phyloP scores from a whole-genome alignment of 1,140 invertebrate species.

The Bathynomus jamesi region DNA sequence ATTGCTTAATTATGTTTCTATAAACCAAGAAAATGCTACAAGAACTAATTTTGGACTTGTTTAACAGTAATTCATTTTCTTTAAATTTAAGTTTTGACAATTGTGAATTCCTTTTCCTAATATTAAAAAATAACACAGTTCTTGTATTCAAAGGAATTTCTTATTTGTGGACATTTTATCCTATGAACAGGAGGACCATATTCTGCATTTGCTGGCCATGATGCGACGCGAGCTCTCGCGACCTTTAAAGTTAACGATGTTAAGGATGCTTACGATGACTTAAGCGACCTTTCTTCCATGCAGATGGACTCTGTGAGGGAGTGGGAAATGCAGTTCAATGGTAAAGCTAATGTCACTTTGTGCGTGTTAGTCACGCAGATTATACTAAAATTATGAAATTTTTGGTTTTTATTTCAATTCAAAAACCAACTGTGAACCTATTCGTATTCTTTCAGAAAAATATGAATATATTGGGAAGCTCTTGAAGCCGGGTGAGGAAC shows the following conservation, averaged over 20 bases:
- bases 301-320: constrained; percentile 56
- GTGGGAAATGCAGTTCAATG: constrained; percentile 95
- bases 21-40: too few relatives aligned
- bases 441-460: constrained; percentile 63
- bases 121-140: too few relatives aligned
- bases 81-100: too few relatives aligned
- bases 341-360: too few relatives aligned
- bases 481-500: constrained; percentile 81
- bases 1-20: constrained; percentile 13
- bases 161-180: too few relatives aligned
- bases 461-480: constrained; percentile 88
- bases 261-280: constrained; percentile 85
- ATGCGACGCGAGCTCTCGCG: constrained; percentile 88
- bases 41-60: too few relatives aligned
- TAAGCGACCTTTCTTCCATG: constrained; percentile 80
- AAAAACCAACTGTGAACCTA: background rate
- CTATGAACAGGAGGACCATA: constrained; percentile 88
- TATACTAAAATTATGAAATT: background rate
- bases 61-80: too few relatives aligned
- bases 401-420: background rate
- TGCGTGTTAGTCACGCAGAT: background rate
- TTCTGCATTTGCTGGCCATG: constrained; percentile 84
- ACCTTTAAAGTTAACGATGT: constrained; percentile 80
- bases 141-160: too few relatives aligned
- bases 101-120: too few relatives aligned